Percentiles rank a stretch among this genome's conserved stretches.
Conservation (phyloP, 1,140 invertebrate species). For the Cotesia chilonis region DNA sequence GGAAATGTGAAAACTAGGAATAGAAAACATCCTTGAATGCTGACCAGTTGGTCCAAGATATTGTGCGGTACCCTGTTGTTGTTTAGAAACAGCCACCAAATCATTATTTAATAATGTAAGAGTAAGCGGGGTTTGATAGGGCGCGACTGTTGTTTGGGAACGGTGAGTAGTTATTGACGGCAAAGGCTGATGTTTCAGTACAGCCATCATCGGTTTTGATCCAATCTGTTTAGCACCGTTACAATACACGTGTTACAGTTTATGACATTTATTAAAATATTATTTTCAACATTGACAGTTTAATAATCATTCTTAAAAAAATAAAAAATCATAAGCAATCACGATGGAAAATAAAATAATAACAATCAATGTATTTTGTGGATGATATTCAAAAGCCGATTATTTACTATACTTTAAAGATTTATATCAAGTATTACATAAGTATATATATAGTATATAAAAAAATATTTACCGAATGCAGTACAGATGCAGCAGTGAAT, state of each 20-base stretch:
- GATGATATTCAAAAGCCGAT: no score
- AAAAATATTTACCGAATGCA: conserved; percentile 57
- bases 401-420: no score
- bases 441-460: not conserved
- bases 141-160: conserved; percentile 53
- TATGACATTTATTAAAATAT: conserved; percentile 27
- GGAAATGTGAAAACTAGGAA: conserved; percentile 59
- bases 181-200: conserved; percentile 62
- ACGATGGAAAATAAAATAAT: no score
- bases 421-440: no score
- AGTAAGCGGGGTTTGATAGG: conserved; percentile 59
- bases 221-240: conserved; percentile 60
- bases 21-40: conserved; percentile 56
- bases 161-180: conserved; percentile 59
- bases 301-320: no score
- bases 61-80: conserved; percentile 56
- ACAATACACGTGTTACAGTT: conserved; percentile 50
- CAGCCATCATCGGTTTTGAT: conserved; percentile 63
- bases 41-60: conserved; percentile 52
- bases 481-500: conserved; percentile 58
- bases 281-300: conserved; percentile 22
- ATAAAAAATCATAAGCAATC: no score
- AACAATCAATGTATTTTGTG: no score
- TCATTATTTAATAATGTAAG: conserved; percentile 62
- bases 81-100: conserved; percentile 59